Percentiles rank a stretch among this genome's conserved stretches.
Conservation (phyloP, 2,888 invertebrate genomes). For the Amorpha juglandis region DNA sequence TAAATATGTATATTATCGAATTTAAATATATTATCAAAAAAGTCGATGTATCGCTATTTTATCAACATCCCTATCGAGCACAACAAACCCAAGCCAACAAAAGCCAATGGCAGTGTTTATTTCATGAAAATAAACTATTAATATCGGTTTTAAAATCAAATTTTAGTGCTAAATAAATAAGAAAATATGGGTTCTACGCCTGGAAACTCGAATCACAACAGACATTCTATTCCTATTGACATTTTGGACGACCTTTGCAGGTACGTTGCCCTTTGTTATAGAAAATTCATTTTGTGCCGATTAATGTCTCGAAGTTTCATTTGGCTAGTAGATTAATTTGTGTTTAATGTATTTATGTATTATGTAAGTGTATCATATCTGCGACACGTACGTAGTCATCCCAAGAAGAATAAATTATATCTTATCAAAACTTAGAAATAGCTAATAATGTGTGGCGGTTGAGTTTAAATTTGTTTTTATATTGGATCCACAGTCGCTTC, state of each 20-base stretch:
- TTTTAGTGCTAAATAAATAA: slow-evolving; percentile 31
- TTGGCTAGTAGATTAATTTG: neutral
- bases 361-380: too few relatives aligned
- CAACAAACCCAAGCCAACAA: slow-evolving; percentile 12
- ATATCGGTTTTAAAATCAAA: neutral
- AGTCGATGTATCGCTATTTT: too few relatives aligned
- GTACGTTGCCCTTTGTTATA: slow-evolving; percentile 47
- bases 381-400: too few relatives aligned
- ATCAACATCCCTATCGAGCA: neutral
- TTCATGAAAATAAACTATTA: slow-evolving; percentile 7
- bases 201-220: slow-evolving; percentile 61
- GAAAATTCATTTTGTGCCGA: neutral
- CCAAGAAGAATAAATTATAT: too few relatives aligned
- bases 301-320: too few relatives aligned
- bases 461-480: neutral
- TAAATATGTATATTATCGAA: too few relatives aligned
- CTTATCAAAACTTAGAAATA: too few relatives aligned
- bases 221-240: slow-evolving; percentile 91
- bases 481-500: slow-evolving; percentile 85
- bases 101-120: too few relatives aligned
- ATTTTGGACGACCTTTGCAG: slow-evolving; percentile 95
- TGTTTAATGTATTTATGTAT: too few relatives aligned
- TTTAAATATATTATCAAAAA: too few relatives aligned
- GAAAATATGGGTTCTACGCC: slow-evolving; percentile 58
- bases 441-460: too few relatives aligned